These are phyloP conservation scores for Anthophora plumipes DNA, from an alignment of 2,888 invertebrate genomes.

Conservation along the genomic window DNA sequence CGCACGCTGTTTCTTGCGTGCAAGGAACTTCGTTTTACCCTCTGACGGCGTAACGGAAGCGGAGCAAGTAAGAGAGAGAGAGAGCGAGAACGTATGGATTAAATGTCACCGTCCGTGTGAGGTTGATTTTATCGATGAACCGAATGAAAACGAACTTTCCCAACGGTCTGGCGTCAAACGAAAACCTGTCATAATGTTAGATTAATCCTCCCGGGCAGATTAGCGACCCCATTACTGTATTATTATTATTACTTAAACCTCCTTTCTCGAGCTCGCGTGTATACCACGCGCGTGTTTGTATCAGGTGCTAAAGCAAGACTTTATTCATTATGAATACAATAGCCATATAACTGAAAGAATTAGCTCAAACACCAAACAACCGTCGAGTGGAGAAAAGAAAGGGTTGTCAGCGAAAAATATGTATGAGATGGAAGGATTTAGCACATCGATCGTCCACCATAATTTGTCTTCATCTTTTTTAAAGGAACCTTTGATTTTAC, in stretches of 20 bases:
- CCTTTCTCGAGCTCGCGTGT: constrained; percentile 20
- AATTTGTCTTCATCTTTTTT: no score
- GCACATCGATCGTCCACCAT: no score
- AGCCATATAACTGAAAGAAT: constrained; percentile 3
- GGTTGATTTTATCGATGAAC: constrained; percentile 56
- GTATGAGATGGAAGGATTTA: no score
- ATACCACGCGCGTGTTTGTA: constrained; percentile 5
- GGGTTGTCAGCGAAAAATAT: neutral
- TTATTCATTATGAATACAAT: constrained; percentile 15
- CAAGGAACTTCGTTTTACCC: constrained; percentile 43
- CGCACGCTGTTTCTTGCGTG: constrained; percentile 49
- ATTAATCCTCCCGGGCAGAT: constrained; percentile 34
- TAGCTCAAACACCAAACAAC: neutral
- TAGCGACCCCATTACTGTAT: constrained; percentile 5
- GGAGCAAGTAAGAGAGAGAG: neutral
- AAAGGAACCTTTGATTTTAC: no score
- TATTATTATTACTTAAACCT: constrained; percentile 23
- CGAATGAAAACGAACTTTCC: constrained; percentile 50
- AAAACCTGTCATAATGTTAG: constrained; percentile 30
- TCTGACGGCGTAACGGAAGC: neutral
- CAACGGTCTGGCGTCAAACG: constrained; percentile 34
- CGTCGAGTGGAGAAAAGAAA: neutral
- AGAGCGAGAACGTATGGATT: constrained; percentile 43
- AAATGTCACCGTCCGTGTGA: constrained; percentile 51
- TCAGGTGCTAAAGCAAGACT: constrained; percentile 29